Conservation (phyloP, 1,140 invertebrate genomes). For the Habropoda laboriosa region DNA sequence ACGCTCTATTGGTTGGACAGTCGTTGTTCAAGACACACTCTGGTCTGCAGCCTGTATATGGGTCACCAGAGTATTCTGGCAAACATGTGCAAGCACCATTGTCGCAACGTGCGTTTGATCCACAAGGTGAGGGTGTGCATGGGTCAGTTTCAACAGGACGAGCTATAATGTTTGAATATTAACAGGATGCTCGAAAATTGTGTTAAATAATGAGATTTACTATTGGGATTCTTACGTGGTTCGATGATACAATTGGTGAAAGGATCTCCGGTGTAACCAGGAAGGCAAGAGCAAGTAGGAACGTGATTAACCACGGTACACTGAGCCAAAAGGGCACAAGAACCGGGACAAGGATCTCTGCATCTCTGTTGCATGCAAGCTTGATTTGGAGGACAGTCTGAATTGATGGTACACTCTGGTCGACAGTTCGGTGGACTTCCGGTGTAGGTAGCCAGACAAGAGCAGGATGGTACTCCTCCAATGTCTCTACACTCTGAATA, state of each 20-base stretch:
- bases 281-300: slow-evolving; percentile 83
- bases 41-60: slow-evolving; percentile 87
- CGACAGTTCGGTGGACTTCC: slow-evolving; percentile 86
- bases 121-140: slow-evolving; percentile 86
- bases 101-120: slow-evolving; percentile 84
- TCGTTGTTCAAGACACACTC: slow-evolving; percentile 88
- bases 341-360: slow-evolving; percentile 82
- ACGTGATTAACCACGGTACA: slow-evolving; percentile 83
- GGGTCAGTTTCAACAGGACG: slow-evolving; percentile 77
- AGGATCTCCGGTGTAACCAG: slow-evolving; percentile 82
- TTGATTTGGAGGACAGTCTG: slow-evolving; percentile 81
- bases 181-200: not conserved
- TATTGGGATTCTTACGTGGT: slow-evolving; percentile 68
- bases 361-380: slow-evolving; percentile 82
- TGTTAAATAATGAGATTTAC: not conserved
- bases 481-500: slow-evolving; percentile 87
- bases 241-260: slow-evolving; percentile 72
- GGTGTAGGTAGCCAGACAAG: slow-evolving; percentile 86
- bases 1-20: slow-evolving; percentile 86
- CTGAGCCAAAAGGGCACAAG: slow-evolving; percentile 82
- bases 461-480: slow-evolving; percentile 86
- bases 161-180: not conserved
- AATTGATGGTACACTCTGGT: slow-evolving; percentile 81
- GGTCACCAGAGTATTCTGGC: slow-evolving; percentile 84
- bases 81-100: slow-evolving; percentile 85